Evolutionary conservation across 2,113 vertebrate species (phyloP).

Genomic region (chimpanzee (Pan troglodytes)): NHGRI_mPanTro3-v2.1_pri NC_072414.2:60129501-60130000

Average conservation of each 20-base stretch:
- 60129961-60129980: not conserved
- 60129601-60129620: not conserved
- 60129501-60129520: constrained; percentile 4
- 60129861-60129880: not conserved
- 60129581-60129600: constrained; percentile 47
- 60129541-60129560: not conserved
- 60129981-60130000: not conserved
- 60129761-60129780: constrained; percentile 3
- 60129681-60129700: not conserved
- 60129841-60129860: not conserved
- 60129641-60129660: not conserved
- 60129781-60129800: not conserved
- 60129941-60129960: not conserved
- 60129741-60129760: not conserved
- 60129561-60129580: constrained; percentile 49
- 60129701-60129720: not conserved
- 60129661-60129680: constrained; percentile 44
- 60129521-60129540: not conserved
- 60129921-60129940: not conserved
- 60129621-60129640: constrained; percentile 34
- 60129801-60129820: not conserved
- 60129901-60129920: not conserved
- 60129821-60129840: not conserved
- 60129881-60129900: not conserved
- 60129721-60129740: not conserved